phyloP scores from a whole-genome alignment of 2,888 invertebrate genomes.

The Oxytorus armatus region DNA sequence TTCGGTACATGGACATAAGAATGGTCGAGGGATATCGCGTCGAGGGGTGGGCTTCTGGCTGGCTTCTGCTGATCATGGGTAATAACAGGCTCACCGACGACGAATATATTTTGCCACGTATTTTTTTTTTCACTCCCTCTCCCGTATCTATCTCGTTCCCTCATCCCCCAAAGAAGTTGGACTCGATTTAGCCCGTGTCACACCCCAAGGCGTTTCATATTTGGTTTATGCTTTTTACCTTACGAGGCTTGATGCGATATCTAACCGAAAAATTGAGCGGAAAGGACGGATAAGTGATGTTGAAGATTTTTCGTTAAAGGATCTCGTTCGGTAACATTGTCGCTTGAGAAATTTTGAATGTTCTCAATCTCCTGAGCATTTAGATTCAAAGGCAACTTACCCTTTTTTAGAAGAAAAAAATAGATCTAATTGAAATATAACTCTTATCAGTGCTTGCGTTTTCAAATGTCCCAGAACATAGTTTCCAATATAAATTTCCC shows the following conservation, averaged over 20 bases:
- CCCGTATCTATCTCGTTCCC: constrained; percentile 27
- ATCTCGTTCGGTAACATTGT: neutral
- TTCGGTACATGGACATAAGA: constrained; percentile 47
- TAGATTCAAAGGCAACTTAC: no score
- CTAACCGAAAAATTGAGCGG: constrained; percentile 27
- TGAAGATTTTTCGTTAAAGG: neutral
- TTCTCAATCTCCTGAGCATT: no score
- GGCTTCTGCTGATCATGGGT: constrained; percentile 35
- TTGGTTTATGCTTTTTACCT: constrained; percentile 6
- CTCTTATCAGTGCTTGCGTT: no score
- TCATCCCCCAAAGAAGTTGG: constrained; percentile 10
- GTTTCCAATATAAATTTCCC: neutral
- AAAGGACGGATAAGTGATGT: neutral
- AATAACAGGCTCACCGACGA: constrained; percentile 36
- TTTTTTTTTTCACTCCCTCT: constrained; percentile 19
- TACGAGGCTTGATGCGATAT: neutral
- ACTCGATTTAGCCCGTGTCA: constrained; percentile 24
- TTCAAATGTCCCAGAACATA: no score
- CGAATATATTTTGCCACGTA: constrained; percentile 36
- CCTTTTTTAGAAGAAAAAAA: no score
- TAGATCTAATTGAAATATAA: no score
- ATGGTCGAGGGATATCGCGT: constrained; percentile 45
- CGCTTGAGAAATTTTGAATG: neutral
- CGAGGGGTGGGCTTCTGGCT: constrained; percentile 17
- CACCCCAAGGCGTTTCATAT: constrained; percentile 14